Conservation (phyloP, 1,140 invertebrate species). For the Epicauta chinensis region DNA sequence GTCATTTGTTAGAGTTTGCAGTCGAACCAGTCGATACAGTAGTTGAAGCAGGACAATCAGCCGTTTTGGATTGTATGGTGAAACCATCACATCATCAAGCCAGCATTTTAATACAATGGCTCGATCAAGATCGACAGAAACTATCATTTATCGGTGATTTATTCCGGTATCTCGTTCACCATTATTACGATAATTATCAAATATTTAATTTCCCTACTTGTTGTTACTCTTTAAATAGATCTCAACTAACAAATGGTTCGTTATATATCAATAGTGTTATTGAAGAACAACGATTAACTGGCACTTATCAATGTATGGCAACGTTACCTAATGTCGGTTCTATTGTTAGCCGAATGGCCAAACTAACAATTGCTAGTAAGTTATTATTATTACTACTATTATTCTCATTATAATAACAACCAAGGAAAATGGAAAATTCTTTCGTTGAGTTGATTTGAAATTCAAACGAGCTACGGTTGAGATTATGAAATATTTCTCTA, state of each 20-base stretch:
- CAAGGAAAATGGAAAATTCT: too few species aligned
- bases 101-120: constrained; percentile 53
- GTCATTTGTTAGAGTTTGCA: constrained; percentile 49
- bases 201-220: not conserved
- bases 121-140: constrained; percentile 57
- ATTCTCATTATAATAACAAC: too few species aligned
- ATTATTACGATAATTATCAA: too few species aligned
- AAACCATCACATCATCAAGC: constrained; percentile 41
- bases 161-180: constrained; percentile 47
- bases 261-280: constrained; percentile 65
- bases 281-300: constrained; percentile 56
- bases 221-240: constrained; percentile 44
- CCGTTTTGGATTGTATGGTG: constrained; percentile 60
- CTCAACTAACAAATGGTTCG: constrained; percentile 70
- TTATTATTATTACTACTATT: constrained; percentile 27
- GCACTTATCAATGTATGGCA: constrained; percentile 72
- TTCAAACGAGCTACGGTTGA: too few species aligned
- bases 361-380: constrained; percentile 70
- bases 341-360: constrained; percentile 69
- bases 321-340: constrained; percentile 63
- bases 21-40: constrained; percentile 63
- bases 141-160: constrained; percentile 61
- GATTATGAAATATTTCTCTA: too few species aligned
- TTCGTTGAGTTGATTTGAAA: too few species aligned
- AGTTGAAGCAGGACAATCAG: constrained; percentile 56